A percentile compares a stretch with the other conserved stretches of the same genome.
These are phyloP conservation scores for Portunus trituberculatus DNA, from an alignment of 1,140 invertebrate species.

Conservation along the genomic window DNA sequence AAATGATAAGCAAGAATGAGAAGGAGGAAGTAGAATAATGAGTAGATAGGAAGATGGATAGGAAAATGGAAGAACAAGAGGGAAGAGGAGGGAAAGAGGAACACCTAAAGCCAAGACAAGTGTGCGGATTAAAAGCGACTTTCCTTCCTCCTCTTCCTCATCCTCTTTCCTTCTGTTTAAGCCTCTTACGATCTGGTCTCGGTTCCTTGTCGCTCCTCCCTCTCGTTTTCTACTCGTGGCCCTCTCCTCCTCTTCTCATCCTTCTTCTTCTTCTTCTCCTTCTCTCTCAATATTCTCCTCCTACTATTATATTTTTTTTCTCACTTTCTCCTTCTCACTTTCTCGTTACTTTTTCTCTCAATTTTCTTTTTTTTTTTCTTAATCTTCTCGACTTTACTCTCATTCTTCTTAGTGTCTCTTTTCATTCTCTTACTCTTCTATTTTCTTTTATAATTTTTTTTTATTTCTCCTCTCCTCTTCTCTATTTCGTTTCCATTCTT, in stretches of 20 bases:
- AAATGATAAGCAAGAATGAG: too few relatives aligned
- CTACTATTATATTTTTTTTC: background rate
- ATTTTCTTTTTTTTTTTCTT: background rate
- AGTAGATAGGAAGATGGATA: too few relatives aligned
- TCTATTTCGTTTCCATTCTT: too few relatives aligned
- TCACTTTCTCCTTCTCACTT: background rate
- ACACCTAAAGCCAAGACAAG: background rate
- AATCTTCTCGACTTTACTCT: background rate
- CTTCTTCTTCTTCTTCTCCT: background rate
- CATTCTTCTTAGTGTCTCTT: background rate
- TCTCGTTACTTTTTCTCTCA: background rate
- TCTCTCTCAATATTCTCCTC: background rate
- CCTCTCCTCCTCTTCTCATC: background rate
- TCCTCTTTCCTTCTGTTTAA: slow-evolving; percentile 27
- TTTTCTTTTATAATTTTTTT: too few relatives aligned
- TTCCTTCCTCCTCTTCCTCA: background rate
- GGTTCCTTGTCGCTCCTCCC: background rate
- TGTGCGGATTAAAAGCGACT: background rate
- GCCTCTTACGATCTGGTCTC: background rate
- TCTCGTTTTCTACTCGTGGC: background rate
- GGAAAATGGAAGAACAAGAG: too few relatives aligned
- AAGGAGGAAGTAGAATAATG: too few relatives aligned
- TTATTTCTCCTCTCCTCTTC: too few relatives aligned
- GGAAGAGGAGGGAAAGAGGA: too few relatives aligned
- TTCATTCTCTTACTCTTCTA: too few relatives aligned